These are phyloP conservation scores for Naso thynnoides DNA, from an alignment of 2,797 vertebrate species.

Conservation along the genomic window DNA sequence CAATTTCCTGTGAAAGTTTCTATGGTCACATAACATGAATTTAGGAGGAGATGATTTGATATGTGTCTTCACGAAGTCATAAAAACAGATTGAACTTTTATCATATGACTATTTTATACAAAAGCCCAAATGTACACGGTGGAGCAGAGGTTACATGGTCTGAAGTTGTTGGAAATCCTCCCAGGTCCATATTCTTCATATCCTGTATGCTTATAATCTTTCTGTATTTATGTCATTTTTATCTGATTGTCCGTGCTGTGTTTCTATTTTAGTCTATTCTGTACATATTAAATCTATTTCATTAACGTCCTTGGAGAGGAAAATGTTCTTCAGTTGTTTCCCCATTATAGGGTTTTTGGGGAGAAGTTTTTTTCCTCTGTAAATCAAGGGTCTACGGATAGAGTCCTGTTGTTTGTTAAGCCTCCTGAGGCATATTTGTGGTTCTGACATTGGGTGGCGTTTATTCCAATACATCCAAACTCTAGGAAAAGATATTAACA, in stretches of 20 bases:
- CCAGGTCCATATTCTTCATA: no score
- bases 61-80: no score
- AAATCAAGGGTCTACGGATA: neutral
- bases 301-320: no score
- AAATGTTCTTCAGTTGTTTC: neutral
- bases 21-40: no score
- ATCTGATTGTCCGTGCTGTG: no score
- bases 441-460: neutral
- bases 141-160: no score
- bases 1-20: neutral
- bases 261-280: neutral
- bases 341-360: neutral
- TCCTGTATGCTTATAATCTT: no score
- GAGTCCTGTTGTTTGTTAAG: neutral
- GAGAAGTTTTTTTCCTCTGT: no score
- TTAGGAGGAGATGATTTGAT: no score
- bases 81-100: neutral
- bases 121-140: no score
- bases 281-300: neutral
- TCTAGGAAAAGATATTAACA: neutral
- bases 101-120: neutral
- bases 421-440: neutral
- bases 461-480: neutral
- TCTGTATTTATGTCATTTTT: neutral
- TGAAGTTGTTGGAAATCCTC: no score